phyloP scores from a whole-genome alignment of 1,140 invertebrate genomes.

The Lepidurus couesii region DNA sequence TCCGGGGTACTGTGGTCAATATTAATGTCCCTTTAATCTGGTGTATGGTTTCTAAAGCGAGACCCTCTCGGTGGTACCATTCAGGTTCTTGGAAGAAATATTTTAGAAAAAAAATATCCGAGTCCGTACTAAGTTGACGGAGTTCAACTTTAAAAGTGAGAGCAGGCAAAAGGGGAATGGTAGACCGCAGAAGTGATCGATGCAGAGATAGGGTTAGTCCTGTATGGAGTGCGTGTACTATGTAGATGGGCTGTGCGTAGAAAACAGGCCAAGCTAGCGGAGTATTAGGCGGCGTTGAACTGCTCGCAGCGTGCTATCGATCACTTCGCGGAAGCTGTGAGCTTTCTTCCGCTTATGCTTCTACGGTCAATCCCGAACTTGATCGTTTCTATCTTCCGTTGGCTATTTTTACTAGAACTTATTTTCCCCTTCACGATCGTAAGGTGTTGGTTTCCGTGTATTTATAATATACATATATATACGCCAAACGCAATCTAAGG shows the following conservation, averaged over 20 bases:
- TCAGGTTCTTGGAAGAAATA: too few relatives aligned
- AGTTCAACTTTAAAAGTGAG: too few relatives aligned
- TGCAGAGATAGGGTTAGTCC: neutral
- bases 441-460: neutral
- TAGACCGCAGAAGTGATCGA: neutral
- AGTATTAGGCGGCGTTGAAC: neutral
- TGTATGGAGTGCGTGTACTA: constrained; percentile 15
- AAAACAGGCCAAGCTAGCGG: neutral
- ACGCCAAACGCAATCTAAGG: neutral
- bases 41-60: too few relatives aligned
- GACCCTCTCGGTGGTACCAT: too few relatives aligned
- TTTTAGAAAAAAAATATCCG: too few relatives aligned
- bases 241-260: constrained; percentile 11
- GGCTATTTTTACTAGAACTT: too few relatives aligned
- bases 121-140: too few relatives aligned
- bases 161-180: neutral
- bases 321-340: neutral
- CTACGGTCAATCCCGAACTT: neutral
- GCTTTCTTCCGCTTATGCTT: neutral
- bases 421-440: too few relatives aligned
- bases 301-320: constrained; percentile 9
- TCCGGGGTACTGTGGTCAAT: too few relatives aligned
- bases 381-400: neutral
- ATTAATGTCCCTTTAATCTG: too few relatives aligned
- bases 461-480: neutral